Evolutionary conservation across 1,140 invertebrate genomes (phyloP).

Genomic region (Sycobia sp.): DNA sequence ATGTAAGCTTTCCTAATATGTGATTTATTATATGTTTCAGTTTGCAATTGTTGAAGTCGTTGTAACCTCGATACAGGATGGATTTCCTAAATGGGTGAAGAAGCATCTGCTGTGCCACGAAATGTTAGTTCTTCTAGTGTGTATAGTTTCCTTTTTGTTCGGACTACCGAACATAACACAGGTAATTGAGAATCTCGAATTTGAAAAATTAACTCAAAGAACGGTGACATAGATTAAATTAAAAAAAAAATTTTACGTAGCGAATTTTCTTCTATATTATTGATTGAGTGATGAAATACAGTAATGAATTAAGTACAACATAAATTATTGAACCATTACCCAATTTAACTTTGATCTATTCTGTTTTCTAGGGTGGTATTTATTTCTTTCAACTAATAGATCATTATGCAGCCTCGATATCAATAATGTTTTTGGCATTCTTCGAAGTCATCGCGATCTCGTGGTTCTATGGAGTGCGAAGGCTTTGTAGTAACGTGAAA

Average conservation of each 20-base stretch:
- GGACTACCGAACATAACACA: slow-evolving; percentile 85
- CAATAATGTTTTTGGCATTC: slow-evolving; percentile 89
- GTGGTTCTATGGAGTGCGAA: slow-evolving; percentile 88
- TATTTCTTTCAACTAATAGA: slow-evolving; percentile 93
- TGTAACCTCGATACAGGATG: slow-evolving; percentile 89
- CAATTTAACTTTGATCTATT: too few species aligned
- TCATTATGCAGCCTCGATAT: slow-evolving; percentile 88
- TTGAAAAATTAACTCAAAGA: too few species aligned
- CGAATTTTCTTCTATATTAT: too few species aligned
- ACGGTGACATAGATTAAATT: too few species aligned
- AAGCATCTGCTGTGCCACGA: slow-evolving; percentile 84
- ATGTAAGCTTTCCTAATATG: neutral
- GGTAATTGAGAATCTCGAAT: too few species aligned
- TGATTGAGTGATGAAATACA: too few species aligned
- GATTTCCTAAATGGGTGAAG: slow-evolving; percentile 83
- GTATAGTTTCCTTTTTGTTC: slow-evolving; percentile 79
- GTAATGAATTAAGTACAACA: slow-evolving; percentile 1
- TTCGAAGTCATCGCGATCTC: slow-evolving; percentile 89
- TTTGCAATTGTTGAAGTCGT: slow-evolving; percentile 91
- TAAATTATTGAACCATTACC: too few species aligned
- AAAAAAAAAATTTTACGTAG: too few species aligned
- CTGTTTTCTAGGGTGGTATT: slow-evolving; percentile 77
- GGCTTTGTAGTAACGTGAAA: slow-evolving; percentile 79
- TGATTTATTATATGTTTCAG: slow-evolving; percentile 55
- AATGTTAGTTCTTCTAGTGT: slow-evolving; percentile 81